Conservation (phyloP, 2,113 vertebrate genomes). For the Sander lucioperca region DNA sequence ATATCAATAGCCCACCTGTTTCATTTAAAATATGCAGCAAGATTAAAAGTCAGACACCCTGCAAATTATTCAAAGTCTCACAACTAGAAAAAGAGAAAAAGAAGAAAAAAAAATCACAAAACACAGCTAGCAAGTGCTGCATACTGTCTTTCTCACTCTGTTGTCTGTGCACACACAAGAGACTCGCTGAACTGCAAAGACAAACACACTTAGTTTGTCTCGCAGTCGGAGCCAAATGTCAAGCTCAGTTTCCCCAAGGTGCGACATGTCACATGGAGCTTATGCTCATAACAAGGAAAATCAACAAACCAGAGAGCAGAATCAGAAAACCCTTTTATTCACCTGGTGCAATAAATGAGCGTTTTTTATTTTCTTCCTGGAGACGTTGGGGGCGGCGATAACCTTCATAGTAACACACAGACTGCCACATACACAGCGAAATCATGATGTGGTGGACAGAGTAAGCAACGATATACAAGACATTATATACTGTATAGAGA, state of each 20-base stretch:
- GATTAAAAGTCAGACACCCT: conserved; percentile 62
- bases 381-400: conserved; percentile 17
- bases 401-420: background rate
- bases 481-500: background rate
- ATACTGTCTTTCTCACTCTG: conserved; percentile 29
- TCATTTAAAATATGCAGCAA: conserved; percentile 19
- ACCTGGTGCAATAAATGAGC: conserved; percentile 40
- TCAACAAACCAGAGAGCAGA: conserved; percentile 64
- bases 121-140: conserved; percentile 17
- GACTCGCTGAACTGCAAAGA: conserved; percentile 58
- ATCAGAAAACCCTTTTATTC: conserved; percentile 54
- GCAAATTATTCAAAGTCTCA: conserved; percentile 55
- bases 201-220: conserved; percentile 70
- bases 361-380: conserved; percentile 18
- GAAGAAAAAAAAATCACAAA: background rate
- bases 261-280: conserved; percentile 63
- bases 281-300: conserved; percentile 64
- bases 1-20: conserved; percentile 34
- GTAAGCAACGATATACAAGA: background rate
- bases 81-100: background rate
- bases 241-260: conserved; percentile 61
- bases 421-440: conserved; percentile 10
- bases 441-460: background rate
- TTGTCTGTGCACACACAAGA: conserved; percentile 52
- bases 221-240: conserved; percentile 54